phyloP scores from a whole-genome alignment of 2,888 invertebrate species.

The Lepidocyrtoides sp. region DNA sequence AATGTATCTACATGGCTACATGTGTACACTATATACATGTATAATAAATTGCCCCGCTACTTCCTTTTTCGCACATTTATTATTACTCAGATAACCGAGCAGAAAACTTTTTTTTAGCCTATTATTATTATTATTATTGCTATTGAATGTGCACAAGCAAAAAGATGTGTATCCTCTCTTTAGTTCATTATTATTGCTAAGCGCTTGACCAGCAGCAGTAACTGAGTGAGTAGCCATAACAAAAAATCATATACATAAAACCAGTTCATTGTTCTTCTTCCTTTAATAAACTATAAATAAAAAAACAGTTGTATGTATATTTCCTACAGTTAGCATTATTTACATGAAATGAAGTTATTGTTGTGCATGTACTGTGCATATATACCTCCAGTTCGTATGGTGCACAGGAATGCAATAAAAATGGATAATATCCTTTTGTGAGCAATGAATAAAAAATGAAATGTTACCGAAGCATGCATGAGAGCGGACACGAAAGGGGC shows the following conservation, averaged over 20 bases:
- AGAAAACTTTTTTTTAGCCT: not conserved
- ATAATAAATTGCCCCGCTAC: not conserved
- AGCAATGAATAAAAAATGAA: constrained; percentile 56
- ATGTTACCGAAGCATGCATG: constrained; percentile 45
- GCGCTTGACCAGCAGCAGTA: not conserved
- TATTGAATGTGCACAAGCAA: constrained; percentile 20
- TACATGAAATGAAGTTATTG: not conserved
- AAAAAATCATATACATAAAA: not conserved
- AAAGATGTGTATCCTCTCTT: not conserved
- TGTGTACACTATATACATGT: not conserved
- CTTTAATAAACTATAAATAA: not conserved
- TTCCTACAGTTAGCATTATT: not conserved
- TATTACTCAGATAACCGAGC: not conserved
- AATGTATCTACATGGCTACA: not conserved
- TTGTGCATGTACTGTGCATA: not conserved
- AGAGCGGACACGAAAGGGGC: not conserved
- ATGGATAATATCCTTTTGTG: constrained; percentile 30
- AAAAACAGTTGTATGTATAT: not conserved
- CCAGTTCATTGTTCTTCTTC: constrained; percentile 26
- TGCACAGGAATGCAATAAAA: constrained; percentile 33
- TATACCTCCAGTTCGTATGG: not conserved
- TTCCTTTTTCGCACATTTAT: constrained; percentile 3
- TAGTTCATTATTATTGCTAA: not conserved
- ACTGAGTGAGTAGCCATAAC: not conserved
- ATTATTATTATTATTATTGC: not conserved